Evolutionary conservation across 1,140 invertebrate species (phyloP).

Genomic region (Drosophila persimilis): DNA sequence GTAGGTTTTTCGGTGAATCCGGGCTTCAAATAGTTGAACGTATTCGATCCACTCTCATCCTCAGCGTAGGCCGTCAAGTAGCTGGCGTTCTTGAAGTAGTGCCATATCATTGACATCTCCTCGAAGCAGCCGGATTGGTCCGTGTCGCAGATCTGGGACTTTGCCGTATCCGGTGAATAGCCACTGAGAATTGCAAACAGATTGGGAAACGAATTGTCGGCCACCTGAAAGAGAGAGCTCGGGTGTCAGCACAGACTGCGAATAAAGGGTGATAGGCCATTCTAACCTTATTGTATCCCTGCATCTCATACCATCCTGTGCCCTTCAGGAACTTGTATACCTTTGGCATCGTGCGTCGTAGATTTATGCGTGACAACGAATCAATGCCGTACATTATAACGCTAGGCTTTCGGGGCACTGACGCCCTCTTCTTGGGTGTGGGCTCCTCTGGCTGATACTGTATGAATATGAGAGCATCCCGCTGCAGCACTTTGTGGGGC

Average conservation of each 20-base stretch:
- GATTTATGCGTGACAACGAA: conserved; percentile 60
- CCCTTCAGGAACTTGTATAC: conserved; percentile 38
- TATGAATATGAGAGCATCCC: conserved; percentile 48
- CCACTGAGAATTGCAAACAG: conserved; percentile 90
- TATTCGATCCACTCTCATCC: conserved; percentile 88
- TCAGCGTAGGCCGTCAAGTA: conserved; percentile 92
- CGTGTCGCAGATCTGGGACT: conserved; percentile 84
- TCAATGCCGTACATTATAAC: conserved; percentile 63
- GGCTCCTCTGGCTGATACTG: conserved; percentile 36
- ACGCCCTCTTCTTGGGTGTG: background rate
- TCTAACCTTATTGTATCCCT: conserved; percentile 63
- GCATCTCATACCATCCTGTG: conserved; percentile 51
- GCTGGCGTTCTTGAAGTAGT: conserved; percentile 87
- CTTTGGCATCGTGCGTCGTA: conserved; percentile 67
- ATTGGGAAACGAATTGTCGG: conserved; percentile 92
- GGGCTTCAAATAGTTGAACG: conserved; percentile 91
- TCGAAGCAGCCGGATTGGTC: conserved; percentile 83
- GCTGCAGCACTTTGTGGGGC: conserved; percentile 35
- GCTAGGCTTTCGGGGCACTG: conserved; percentile 28
- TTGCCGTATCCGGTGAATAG: conserved; percentile 83
- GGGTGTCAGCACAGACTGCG: background rate
- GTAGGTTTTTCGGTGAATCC: conserved; percentile 91
- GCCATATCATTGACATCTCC: conserved; percentile 91
- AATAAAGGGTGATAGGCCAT: background rate
- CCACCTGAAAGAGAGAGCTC: conserved; percentile 82